Evolutionary conservation across 2,888 invertebrate species (phyloP), one percentile per base, ranked within the genome.

Genomic region (Galerucella calmariensis): DNA sequence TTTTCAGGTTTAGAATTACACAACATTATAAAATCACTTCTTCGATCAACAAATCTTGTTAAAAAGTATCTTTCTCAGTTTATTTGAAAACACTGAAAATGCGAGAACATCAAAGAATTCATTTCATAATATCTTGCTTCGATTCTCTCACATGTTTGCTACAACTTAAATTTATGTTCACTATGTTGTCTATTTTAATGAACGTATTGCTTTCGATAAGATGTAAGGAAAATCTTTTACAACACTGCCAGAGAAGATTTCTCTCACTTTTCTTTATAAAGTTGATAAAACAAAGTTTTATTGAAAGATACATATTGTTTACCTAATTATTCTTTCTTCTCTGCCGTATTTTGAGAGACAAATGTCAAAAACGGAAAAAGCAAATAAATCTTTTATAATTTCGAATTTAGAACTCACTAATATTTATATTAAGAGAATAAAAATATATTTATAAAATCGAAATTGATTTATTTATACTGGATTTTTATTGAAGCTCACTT

Each of bases 401-500:
- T 41, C 2, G 62, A 62, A 62, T 62, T n/a, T 62, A 14, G 41
- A 41, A 41, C 41, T 35, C 11, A 62, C 62, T 62, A 62, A 62
- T 62, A 62, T 62, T 62, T 62, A 62, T 41, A 41, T 41, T 61
- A n/a, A 9, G 16, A 35, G 27, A 41, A 9, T 14, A 20, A 41
- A 41, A 62, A 62, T 51, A 11, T 70, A 70, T 70, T 70, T 63
- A 63, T 63, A 70, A 62, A 63, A 62, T 63, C 53, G 35, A 51
- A 48, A 51, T 61, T 41, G 61, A 56, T 70, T 70, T 70, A 70
- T 70, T 70, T 70, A 70, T 44, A 70, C 53, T 53, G 48, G 20
- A 44, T 58, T 68, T 59, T 68, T 68, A 68, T 68, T 59, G 68
- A 68, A 68, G 58, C 41, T 14, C 20, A 61, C 70, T 70, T 70